These are phyloP conservation scores for Agrilus planipennis DNA, from an alignment of 1,140 invertebrate genomes.

Conservation along the genomic window DNA sequence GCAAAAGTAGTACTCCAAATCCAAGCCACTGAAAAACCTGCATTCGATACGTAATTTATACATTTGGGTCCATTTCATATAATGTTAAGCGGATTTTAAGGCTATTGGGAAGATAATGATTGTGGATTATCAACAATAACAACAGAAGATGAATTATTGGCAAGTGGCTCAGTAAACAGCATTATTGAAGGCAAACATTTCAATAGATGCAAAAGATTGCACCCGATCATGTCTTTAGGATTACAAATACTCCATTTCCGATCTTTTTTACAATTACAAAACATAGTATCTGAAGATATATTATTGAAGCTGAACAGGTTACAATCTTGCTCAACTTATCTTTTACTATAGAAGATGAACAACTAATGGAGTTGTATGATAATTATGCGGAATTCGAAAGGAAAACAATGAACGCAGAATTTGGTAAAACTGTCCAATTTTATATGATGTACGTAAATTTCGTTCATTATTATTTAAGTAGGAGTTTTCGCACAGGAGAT, in stretches of 20 bases:
- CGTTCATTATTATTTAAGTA: constrained; percentile 22
- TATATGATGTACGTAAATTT: constrained; percentile 23
- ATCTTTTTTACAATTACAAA: constrained; percentile 12
- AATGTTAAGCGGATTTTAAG: constrained; percentile 7
- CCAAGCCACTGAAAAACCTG: background rate
- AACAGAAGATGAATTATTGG: background rate
- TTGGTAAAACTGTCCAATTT: constrained; percentile 20
- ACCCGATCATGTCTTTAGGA: constrained; percentile 17
- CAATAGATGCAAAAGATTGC: constrained; percentile 24
- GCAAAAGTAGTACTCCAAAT: constrained; percentile 4
- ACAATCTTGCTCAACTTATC: background rate
- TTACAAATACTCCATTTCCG: constrained; percentile 35
- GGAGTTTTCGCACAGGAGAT: constrained; percentile 18
- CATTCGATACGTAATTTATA: constrained; percentile 4
- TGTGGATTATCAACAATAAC: background rate
- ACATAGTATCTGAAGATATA: background rate
- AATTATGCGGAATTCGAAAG: constrained; percentile 3
- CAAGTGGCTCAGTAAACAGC: background rate
- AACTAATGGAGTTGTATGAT: constrained; percentile 1
- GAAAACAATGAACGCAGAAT: constrained; percentile 9
- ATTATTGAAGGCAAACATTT: constrained; percentile 3
- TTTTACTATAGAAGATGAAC: background rate
- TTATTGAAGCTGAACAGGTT: background rate
- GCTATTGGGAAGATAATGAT: constrained; percentile 22
- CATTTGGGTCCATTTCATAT: constrained; percentile 4